Evolutionary conservation across 2,797 vertebrate species (phyloP).

Genomic region (Sarcoramphus papa): DNA sequence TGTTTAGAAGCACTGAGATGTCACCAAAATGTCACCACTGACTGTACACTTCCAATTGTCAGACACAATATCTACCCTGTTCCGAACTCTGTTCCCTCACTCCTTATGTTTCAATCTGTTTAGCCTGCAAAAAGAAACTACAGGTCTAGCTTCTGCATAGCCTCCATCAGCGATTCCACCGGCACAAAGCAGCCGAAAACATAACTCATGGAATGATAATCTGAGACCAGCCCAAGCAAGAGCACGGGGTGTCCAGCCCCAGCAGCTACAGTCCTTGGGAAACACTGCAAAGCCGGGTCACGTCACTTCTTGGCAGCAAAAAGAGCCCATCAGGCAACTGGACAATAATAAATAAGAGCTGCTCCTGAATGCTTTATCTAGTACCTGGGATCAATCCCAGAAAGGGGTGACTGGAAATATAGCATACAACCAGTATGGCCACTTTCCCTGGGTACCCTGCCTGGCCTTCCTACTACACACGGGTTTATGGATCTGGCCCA

Average conservation of each 20-base stretch:
- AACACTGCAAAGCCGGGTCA: not conserved
- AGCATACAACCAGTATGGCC: not conserved
- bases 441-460: not conserved
- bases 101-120: not conserved
- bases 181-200: not conserved
- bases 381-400: not conserved
- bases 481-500: not conserved
- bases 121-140: not conserved
- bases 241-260: too few relatives aligned
- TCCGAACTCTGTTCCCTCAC: not conserved
- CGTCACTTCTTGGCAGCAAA: not conserved
- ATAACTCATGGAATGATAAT: rapidly evolving
- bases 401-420: not conserved
- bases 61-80: not conserved
- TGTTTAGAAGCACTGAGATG: not conserved
- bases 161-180: not conserved
- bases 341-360: not conserved
- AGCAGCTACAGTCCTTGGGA: not conserved
- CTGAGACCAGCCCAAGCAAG: not conserved
- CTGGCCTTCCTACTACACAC: not conserved
- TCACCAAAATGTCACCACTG: not conserved
- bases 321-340: not conserved
- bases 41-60: not conserved
- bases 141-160: not conserved
- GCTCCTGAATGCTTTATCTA: not conserved